Evolutionary conservation across 2,888 invertebrate genomes (phyloP), one percentile per base, ranked within the genome.

Genomic region (Acronicta psi): DNA sequence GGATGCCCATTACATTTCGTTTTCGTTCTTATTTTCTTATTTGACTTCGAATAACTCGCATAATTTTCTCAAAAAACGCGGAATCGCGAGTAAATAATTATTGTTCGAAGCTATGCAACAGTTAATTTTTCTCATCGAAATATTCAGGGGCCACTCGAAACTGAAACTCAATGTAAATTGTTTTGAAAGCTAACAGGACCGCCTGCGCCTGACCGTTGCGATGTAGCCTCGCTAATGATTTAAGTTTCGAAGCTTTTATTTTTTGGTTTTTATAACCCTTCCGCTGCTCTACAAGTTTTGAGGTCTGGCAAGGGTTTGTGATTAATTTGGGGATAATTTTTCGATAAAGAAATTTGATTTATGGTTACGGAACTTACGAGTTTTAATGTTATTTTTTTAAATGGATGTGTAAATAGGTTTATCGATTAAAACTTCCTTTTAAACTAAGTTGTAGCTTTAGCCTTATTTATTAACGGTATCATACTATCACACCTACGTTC

Each of bases 111-210:
- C 54, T 44, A 55, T 66, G 47, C 61, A 67, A 67, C 61, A 55
- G 67, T 67, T 41, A 16, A 66, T 60, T 55, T 66, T 66, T 55
- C 55, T 25, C 55, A 60, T 67, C 61, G 55, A 52, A 66, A 66
- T 68, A 61, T 53, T 31, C 52, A 41, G 36, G 46, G 40, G 47
- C 49, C 56, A 61, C 65, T 65, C 56, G 36, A 55, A 70, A 68
- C 71, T 72, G 59, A 56, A 66, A 68, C 66, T 70, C 60, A 65
- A 74, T 75, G 65, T 69, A 73, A 77, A 77, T 77, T 79, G 70
- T 75, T 79, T 72, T 65, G 53, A 53, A 75, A 73, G 69, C 75
- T 57, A 66, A 67, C 68, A 62, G 59, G 55, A 38, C 46, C 63
- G 42, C 36, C 59, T 56, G 65, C 61, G 65, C 61, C 68, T 47